Evolutionary conservation across 1,140 invertebrate species (phyloP).

Genomic region (Drosophila parabipectinata): DNA sequence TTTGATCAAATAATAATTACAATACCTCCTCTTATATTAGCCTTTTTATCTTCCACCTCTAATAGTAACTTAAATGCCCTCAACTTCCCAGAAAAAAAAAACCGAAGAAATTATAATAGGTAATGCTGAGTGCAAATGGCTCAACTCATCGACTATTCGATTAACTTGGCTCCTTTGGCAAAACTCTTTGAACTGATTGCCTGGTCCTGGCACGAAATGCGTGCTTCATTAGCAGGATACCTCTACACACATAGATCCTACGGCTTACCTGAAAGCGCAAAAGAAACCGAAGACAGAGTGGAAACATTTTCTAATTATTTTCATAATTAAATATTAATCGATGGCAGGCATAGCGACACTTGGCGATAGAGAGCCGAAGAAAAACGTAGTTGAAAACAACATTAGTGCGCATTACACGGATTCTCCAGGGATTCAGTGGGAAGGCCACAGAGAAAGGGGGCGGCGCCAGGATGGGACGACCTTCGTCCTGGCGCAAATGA

Average conservation of each 20-base stretch:
- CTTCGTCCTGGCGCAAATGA: slow-evolving; percentile 64
- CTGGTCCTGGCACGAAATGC: slow-evolving; percentile 18
- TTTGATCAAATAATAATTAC: too few relatives aligned
- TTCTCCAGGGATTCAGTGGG: slow-evolving; percentile 40
- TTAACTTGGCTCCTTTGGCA: slow-evolving; percentile 30
- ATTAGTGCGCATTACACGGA: slow-evolving; percentile 79
- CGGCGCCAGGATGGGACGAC: slow-evolving; percentile 22
- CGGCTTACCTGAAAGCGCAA: slow-evolving; percentile 21
- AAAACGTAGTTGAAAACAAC: slow-evolving; percentile 63
- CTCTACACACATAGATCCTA: slow-evolving; percentile 4
- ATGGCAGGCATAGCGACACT: slow-evolving; percentile 42
- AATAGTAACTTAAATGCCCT: neutral
- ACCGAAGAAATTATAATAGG: slow-evolving; percentile 9
- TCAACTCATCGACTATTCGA: slow-evolving; percentile 67
- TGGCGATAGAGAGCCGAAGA: slow-evolving; percentile 8
- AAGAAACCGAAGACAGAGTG: slow-evolving; percentile 26
- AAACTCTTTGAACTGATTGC: slow-evolving; percentile 31
- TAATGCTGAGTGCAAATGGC: slow-evolving; percentile 44
- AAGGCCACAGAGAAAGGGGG: slow-evolving; percentile 5
- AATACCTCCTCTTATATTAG: too few relatives aligned
- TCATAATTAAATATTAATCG: slow-evolving; percentile 76
- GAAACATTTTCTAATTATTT: slow-evolving; percentile 72
- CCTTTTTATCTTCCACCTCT: neutral
- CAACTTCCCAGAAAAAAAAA: slow-evolving; percentile 20
- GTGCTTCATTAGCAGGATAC: slow-evolving; percentile 50